Percentiles rank a stretch among this genome's conserved stretches.
phyloP scores from a whole-genome alignment of 2,888 invertebrate genomes.

The Netelia inedita region DNA sequence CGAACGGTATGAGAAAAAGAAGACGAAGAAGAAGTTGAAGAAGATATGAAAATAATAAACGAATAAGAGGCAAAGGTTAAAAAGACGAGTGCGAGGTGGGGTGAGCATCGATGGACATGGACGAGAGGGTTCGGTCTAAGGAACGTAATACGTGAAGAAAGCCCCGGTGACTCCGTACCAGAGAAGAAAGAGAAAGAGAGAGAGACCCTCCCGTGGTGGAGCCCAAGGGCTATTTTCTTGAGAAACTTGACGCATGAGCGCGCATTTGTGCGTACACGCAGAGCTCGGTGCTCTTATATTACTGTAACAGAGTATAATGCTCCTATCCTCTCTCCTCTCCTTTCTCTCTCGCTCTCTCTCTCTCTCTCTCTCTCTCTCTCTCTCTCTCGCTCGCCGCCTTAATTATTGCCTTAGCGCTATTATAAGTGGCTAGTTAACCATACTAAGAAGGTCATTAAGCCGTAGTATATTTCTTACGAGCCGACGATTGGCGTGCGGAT shows the following conservation, averaged over 20 bases:
- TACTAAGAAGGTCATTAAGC: conserved; percentile 83
- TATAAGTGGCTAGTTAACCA: conserved; percentile 82
- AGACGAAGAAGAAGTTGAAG: conserved; percentile 64
- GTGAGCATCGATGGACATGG: conserved; percentile 57
- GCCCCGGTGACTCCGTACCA: conserved; percentile 44
- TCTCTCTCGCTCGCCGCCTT: conserved; percentile 71
- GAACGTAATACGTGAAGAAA: conserved; percentile 35
- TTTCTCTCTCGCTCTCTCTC: conserved; percentile 41
- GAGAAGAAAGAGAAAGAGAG: conserved; percentile 10
- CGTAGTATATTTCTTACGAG: conserved; percentile 76
- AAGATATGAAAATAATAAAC: conserved; percentile 47
- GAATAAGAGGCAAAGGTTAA: background rate
- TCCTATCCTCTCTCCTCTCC: conserved; percentile 58
- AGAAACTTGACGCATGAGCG: conserved; percentile 82
- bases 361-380: conserved; percentile 39
- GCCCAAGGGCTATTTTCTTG: conserved; percentile 76
- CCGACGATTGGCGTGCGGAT: conserved; percentile 73
- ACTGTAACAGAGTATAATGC: conserved; percentile 62
- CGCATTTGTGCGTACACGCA: conserved; percentile 80
- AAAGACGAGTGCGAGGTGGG: conserved; percentile 5
- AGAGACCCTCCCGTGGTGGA: conserved; percentile 47
- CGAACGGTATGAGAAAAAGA: conserved; percentile 32
- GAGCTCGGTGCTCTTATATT: conserved; percentile 71
- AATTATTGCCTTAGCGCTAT: conserved; percentile 82
- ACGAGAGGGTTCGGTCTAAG: conserved; percentile 40